A percentile compares a stretch with the other conserved stretches of the same genome.
These are phyloP conservation scores for Loxodonta africana DNA, from an alignment of 2,113 vertebrate genomes.

Conservation along the genomic window DNA sequence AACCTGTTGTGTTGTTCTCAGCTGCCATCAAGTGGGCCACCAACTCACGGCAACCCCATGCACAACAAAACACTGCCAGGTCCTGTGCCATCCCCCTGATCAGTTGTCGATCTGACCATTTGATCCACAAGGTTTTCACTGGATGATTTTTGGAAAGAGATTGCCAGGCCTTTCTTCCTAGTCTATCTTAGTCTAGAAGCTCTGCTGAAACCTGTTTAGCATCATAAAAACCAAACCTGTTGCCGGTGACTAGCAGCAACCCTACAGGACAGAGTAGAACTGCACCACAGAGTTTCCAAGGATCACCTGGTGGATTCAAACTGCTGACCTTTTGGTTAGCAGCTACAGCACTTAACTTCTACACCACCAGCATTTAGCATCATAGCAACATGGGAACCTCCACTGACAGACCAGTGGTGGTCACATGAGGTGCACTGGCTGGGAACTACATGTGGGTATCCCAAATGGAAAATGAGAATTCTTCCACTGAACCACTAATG, in stretches of 20 bases:
- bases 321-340: too few relatives aligned
- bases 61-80: background rate
- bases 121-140: background rate
- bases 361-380: background rate
- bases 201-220: background rate
- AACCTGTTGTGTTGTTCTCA: background rate
- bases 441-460: background rate
- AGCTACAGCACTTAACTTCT: too few relatives aligned
- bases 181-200: background rate
- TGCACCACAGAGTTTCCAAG: too few relatives aligned
- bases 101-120: background rate
- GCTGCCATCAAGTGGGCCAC: too few relatives aligned
- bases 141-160: background rate
- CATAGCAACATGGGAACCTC: background rate
- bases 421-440: background rate
- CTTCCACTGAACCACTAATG: background rate
- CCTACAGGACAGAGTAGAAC: too few relatives aligned
- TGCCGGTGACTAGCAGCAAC: too few relatives aligned
- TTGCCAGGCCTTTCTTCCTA: background rate
- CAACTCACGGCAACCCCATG: background rate
- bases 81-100: background rate
- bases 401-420: background rate
- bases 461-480: background rate
- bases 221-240: too few relatives aligned
- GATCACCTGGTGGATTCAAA: too few relatives aligned